Conservation (phyloP, 2,888 invertebrate genomes). For the Beris morrisii region DNA sequence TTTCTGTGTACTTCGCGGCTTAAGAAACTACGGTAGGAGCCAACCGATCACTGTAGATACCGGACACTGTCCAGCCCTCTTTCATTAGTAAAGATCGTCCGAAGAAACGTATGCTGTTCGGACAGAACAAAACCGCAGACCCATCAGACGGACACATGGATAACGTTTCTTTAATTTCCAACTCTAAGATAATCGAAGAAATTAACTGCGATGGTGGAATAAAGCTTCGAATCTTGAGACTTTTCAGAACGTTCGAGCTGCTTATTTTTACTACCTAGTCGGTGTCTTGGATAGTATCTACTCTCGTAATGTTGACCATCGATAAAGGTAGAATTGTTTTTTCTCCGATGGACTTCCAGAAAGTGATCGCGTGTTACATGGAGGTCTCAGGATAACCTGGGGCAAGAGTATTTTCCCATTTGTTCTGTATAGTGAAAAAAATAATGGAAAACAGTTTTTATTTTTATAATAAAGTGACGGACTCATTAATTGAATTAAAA, state of each 20-base stretch:
- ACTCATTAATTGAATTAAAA: too few species aligned
- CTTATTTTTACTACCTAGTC: not conserved
- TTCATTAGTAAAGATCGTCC: not conserved
- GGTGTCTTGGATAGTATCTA: not conserved
- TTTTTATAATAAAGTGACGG: too few species aligned
- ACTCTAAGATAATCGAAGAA: not conserved
- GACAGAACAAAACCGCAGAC: too few species aligned
- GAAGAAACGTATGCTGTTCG: not conserved
- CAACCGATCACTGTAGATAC: not conserved
- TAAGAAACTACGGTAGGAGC: not conserved
- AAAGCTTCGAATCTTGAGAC: too few species aligned
- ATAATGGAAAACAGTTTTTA: too few species aligned
- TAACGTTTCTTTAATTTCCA: not conserved
- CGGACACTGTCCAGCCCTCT: not conserved
- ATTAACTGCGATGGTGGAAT: not conserved
- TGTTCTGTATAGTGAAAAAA: too few species aligned
- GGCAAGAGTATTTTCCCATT: too few species aligned
- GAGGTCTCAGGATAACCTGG: not conserved
- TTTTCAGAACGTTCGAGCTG: too few species aligned
- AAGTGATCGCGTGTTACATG: conserved; percentile 9
- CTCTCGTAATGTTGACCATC: too few species aligned
- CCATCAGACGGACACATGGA: too few species aligned
- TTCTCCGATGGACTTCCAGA: not conserved
- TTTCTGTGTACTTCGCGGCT: not conserved
- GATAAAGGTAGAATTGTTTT: too few species aligned